These are phyloP conservation scores for Campoletis raptor DNA, from an alignment of 2,888 invertebrate genomes.

Conservation along the genomic window DNA sequence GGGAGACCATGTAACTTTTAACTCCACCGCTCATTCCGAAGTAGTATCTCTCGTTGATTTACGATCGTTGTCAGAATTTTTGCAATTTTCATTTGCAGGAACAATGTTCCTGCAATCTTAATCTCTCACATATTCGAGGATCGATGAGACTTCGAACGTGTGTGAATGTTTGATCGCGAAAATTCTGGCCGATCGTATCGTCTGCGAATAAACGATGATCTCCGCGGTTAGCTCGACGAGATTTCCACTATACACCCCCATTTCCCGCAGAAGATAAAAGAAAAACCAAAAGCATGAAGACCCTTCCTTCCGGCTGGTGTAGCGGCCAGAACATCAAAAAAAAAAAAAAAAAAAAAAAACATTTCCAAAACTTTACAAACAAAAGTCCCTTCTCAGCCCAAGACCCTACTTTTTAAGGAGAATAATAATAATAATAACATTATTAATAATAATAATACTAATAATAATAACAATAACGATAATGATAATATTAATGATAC, in stretches of 20 bases:
- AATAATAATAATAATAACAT: neutral
- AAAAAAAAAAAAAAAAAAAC: no score
- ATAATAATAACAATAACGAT: slow-evolving; percentile 14
- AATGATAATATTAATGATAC: slow-evolving; percentile 5
- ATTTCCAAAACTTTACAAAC: slow-evolving; percentile 48
- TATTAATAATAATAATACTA: neutral
- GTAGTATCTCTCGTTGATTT: slow-evolving; percentile 10
- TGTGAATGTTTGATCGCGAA: neutral
- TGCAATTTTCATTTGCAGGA: slow-evolving; percentile 22
- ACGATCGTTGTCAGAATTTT: slow-evolving; percentile 39
- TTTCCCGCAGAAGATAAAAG: slow-evolving; percentile 4
- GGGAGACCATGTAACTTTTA: slow-evolving; percentile 85
- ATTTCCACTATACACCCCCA: slow-evolving; percentile 27
- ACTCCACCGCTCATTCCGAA: slow-evolving; percentile 83
- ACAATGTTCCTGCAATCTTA: neutral
- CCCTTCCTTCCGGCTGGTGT: slow-evolving; percentile 61
- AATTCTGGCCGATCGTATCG: neutral
- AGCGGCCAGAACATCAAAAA: slow-evolving; percentile 74
- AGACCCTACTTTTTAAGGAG: slow-evolving; percentile 48
- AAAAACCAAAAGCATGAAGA: slow-evolving; percentile 26
- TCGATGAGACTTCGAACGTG: neutral
- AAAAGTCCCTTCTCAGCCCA: slow-evolving; percentile 52
- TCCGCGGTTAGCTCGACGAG: slow-evolving; percentile 31
- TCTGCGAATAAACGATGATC: slow-evolving; percentile 6
- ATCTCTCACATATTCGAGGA: neutral